Evolutionary conservation across 1,140 invertebrate species (phyloP).

Genomic region (Caerostris darwini): DNA sequence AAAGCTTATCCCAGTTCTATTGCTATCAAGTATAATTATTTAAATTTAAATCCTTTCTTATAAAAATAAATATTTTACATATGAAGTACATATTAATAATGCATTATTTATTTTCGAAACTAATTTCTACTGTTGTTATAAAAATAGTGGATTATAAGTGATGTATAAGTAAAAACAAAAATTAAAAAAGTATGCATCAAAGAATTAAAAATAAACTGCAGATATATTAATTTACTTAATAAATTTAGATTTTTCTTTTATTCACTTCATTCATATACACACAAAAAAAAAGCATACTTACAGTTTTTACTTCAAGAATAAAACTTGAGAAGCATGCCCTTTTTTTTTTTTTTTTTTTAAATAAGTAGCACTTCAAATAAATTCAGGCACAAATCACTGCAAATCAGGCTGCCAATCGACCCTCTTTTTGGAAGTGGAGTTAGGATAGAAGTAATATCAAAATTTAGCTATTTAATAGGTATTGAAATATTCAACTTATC

Average conservation of each 20-base stretch:
- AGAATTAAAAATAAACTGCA: not conserved
- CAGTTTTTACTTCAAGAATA: not conserved
- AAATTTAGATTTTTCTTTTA: not conserved
- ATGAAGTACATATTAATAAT: no score
- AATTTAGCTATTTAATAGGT: not conserved
- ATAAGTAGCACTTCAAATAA: not conserved
- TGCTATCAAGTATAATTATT: no score
- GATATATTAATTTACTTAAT: not conserved
- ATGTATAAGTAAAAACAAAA: not conserved
- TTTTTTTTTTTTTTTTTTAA: not conserved
- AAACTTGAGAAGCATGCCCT: not conserved
- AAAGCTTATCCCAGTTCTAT: no score
- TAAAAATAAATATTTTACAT: no score
- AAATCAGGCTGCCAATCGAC: not conserved
- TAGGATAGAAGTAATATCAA: not conserved
- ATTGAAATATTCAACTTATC: no score
- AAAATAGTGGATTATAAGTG: no score
- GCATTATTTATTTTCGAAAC: no score
- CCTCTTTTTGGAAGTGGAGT: not conserved
- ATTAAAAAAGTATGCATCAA: not conserved
- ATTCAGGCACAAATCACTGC: not conserved
- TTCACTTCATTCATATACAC: not conserved
- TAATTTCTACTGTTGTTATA: no score
- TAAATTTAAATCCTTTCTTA: no score
- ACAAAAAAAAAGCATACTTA: not conserved